These are phyloP conservation scores for Cepphus grylle DNA, from an alignment of 2,113 vertebrate species.

Conservation along the genomic window DNA sequence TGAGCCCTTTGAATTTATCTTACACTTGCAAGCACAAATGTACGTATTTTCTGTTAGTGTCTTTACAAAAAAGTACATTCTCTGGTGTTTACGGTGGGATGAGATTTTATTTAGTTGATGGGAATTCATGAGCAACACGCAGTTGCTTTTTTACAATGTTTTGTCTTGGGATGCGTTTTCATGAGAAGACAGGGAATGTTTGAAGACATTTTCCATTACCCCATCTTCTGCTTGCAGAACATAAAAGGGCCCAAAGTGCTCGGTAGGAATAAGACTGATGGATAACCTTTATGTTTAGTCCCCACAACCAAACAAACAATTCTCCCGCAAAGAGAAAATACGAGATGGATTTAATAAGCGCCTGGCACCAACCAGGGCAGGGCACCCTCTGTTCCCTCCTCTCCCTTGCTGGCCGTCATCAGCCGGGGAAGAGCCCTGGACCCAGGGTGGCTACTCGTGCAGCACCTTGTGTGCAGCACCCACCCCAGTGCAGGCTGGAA, in stretches of 20 bases:
- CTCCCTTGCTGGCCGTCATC: not conserved
- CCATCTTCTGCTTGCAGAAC: not conserved
- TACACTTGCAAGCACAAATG: not conserved
- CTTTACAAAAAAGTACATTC: not conserved
- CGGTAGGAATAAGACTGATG: not conserved
- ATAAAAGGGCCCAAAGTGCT: not conserved
- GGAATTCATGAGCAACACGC: not conserved
- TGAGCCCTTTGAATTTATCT: constrained; percentile 6
- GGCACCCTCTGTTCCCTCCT: rapidly evolving
- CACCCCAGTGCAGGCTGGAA: not conserved
- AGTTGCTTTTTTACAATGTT: not conserved
- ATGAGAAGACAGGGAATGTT: not conserved
- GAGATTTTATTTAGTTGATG: not conserved
- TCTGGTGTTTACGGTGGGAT: not conserved
- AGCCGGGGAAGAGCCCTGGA: not conserved
- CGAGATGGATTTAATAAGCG: not conserved
- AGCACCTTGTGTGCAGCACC: rapidly evolving
- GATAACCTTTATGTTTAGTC: not conserved
- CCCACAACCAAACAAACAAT: not conserved
- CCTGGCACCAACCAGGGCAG: not conserved
- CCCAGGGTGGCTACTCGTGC: rapidly evolving
- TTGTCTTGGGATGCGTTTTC: not conserved
- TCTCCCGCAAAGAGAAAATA: not conserved
- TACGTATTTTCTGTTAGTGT: not conserved
- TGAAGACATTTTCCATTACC: not conserved